phyloP scores from a whole-genome alignment of 1,140 invertebrate species.

The Cyrtorhinus lividipennis region DNA sequence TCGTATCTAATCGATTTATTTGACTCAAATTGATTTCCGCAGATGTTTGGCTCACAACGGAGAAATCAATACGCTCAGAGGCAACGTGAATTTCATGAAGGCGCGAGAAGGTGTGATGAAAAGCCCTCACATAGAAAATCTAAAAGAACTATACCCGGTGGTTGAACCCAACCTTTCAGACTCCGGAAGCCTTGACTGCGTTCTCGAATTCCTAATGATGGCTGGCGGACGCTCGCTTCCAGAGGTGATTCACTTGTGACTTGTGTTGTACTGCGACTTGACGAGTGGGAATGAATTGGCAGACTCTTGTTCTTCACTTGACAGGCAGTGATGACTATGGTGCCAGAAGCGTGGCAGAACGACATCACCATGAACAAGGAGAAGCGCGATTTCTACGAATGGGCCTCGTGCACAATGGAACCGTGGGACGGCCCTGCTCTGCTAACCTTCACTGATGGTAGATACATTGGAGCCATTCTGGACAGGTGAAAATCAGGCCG shows the following conservation, averaged over 20 bases:
- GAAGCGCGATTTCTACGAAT: slow-evolving; percentile 92
- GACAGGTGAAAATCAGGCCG: slow-evolving; percentile 50
- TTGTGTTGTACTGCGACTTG: too few relatives aligned
- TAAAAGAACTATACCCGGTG: slow-evolving; percentile 88
- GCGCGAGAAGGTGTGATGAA: slow-evolving; percentile 97
- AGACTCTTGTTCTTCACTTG: slow-evolving; percentile 11
- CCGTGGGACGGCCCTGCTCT: slow-evolving; percentile 97
- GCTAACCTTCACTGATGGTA: slow-evolving; percentile 95
- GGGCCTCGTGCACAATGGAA: slow-evolving; percentile 95
- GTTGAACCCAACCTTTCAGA: slow-evolving; percentile 96
- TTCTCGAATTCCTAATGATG: slow-evolving; percentile 90
- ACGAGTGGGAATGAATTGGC: too few relatives aligned
- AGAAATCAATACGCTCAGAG: slow-evolving; percentile 96
- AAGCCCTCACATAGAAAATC: slow-evolving; percentile 58
- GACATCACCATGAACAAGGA: slow-evolving; percentile 79
- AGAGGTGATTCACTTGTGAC: slow-evolving; percentile 51
- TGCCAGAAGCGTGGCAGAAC: slow-evolving; percentile 99
- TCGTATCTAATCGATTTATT: too few relatives aligned
- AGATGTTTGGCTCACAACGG: slow-evolving; percentile 96
- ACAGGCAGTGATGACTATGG: slow-evolving; percentile 96
- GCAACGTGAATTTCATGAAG: slow-evolving; percentile 97
- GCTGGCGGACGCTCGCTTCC: slow-evolving; percentile 79
- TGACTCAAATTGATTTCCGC: too few relatives aligned
- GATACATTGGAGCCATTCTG: slow-evolving; percentile 81
- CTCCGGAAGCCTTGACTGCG: slow-evolving; percentile 93